These are phyloP conservation scores for Micrastur ruficollis DNA, from an alignment of 2,797 vertebrate species.

Conservation along the genomic window DNA sequence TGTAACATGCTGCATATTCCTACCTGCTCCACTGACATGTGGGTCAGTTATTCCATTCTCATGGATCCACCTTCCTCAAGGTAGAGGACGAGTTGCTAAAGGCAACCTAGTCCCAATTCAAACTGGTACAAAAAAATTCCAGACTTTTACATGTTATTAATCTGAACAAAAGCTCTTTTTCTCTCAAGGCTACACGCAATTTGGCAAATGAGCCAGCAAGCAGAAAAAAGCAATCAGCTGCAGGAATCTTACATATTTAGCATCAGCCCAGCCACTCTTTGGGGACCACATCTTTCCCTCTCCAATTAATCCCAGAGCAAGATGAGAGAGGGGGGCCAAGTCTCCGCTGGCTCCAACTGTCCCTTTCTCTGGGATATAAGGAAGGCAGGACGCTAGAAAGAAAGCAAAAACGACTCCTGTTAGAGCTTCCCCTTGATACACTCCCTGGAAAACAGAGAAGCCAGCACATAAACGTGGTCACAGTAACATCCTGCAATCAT, in stretches of 20 bases:
- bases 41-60: neutral
- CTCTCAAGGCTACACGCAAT: neutral
- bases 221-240: neutral
- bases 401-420: neutral
- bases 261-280: constrained; percentile 97
- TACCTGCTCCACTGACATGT: neutral
- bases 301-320: constrained; percentile 95
- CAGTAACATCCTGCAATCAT: neutral
- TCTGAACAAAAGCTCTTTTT: neutral
- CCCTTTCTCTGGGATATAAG: constrained; percentile 96
- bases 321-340: constrained; percentile 93
- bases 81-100: neutral
- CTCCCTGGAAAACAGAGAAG: neutral
- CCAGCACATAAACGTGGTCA: neutral
- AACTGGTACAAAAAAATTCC: neutral
- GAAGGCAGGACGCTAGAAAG: constrained; percentile 89
- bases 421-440: neutral
- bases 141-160: neutral
- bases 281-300: constrained; percentile 99
- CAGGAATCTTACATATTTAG: constrained; percentile 90
- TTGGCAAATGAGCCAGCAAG: neutral
- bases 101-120: neutral
- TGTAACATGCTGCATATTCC: neutral
- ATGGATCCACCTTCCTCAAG: neutral
- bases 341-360: constrained; percentile 97